A percentile compares a stretch with the other conserved stretches of the same genome.
Evolutionary conservation across 2,113 vertebrate genomes (phyloP).

Genomic region (Felis catus): DNA sequence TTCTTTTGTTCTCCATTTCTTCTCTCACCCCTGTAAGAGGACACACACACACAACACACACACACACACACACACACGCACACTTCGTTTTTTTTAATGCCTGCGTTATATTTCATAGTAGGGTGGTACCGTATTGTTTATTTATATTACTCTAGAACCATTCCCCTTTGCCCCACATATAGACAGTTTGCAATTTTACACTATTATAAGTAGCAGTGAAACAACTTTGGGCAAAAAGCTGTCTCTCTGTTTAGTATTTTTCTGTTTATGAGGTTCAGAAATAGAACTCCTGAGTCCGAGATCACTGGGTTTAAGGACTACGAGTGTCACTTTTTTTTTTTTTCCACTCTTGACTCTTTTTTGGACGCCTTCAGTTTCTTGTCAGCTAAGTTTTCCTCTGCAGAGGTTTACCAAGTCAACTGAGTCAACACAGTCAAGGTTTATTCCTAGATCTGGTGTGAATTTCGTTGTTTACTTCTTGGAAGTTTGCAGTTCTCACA

Average conservation of each 20-base stretch:
- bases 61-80: not conserved
- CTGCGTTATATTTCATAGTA: not conserved
- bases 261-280: slow-evolving; percentile 31
- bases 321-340: not conserved
- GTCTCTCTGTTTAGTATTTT: slow-evolving; percentile 36
- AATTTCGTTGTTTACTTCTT: slow-evolving; percentile 27
- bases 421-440: not conserved
- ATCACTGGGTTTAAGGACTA: not conserved
- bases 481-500: not conserved
- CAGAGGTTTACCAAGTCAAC: not conserved
- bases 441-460: slow-evolving; percentile 37
- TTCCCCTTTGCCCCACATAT: not conserved
- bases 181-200: not conserved
- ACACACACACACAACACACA: not conserved
- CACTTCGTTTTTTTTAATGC: not conserved
- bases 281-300: not conserved
- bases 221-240: not conserved
- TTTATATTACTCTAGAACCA: not conserved
- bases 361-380: not conserved
- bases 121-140: not conserved
- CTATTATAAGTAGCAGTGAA: slow-evolving; percentile 2
- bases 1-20: not conserved
- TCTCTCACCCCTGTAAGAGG: not conserved
- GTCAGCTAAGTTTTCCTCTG: not conserved
- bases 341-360: not conserved